A percentile compares a stretch with the other conserved stretches of the same genome.
These are phyloP conservation scores for Drosophila ogumai DNA, from an alignment of 1,140 invertebrate genomes.

Conservation along the genomic window DNA sequence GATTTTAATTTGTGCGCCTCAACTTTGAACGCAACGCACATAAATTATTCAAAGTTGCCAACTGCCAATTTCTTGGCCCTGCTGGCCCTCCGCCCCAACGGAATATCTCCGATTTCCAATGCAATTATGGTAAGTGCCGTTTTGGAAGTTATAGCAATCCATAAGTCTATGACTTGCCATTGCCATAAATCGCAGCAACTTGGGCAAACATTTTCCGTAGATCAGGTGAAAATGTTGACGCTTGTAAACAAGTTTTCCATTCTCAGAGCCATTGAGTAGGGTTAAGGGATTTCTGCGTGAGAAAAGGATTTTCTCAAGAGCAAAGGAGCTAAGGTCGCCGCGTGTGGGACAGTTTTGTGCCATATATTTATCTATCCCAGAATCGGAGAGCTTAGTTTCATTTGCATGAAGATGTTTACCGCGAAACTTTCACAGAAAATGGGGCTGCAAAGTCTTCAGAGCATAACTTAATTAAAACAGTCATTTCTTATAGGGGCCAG, in stretches of 20 bases:
- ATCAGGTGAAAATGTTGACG: slow-evolving; percentile 73
- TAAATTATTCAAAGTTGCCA: slow-evolving; percentile 82
- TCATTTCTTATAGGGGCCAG: slow-evolving; percentile 28
- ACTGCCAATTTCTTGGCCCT: slow-evolving; percentile 17
- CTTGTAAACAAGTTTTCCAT: slow-evolving; percentile 71
- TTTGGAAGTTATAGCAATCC: slow-evolving; percentile 75
- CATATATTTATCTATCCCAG: slow-evolving; percentile 36
- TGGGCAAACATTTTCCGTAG: slow-evolving; percentile 47
- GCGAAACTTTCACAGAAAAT: slow-evolving; percentile 22
- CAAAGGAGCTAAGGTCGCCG: not conserved
- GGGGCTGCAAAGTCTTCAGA: slow-evolving; percentile 4
- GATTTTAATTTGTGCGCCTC: slow-evolving; percentile 81
- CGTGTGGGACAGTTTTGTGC: slow-evolving; percentile 27
- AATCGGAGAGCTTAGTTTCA: slow-evolving; percentile 46
- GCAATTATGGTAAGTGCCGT: slow-evolving; percentile 81
- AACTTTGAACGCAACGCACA: slow-evolving; percentile 71
- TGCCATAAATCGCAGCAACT: slow-evolving; percentile 75
- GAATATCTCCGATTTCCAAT: slow-evolving; percentile 53
- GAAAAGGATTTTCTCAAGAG: slow-evolving; percentile 14
- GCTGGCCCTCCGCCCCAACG: not conserved
- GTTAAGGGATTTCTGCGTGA: slow-evolving; percentile 27
- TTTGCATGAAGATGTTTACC: slow-evolving; percentile 48
- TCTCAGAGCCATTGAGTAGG: slow-evolving; percentile 42
- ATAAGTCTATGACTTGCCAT: slow-evolving; percentile 79
- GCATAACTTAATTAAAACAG: slow-evolving; percentile 47